Evolutionary conservation across 2,113 vertebrate species (phyloP).

Genomic region (Melanostigma gelatinosum): DNA sequence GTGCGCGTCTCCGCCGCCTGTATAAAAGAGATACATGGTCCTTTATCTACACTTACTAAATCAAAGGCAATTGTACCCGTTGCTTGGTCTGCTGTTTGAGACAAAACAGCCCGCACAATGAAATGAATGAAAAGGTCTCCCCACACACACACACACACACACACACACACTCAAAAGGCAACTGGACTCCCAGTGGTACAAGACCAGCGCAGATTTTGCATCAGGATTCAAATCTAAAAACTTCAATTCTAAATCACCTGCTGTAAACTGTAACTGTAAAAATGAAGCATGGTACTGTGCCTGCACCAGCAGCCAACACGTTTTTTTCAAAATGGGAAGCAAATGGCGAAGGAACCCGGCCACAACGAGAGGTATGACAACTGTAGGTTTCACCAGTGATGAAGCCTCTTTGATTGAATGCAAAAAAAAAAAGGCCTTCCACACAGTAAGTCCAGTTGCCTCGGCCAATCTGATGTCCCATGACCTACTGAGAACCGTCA

Average conservation of each 20-base stretch:
- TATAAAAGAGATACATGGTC: neutral
- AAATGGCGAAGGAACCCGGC: neutral
- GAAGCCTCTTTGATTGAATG: neutral
- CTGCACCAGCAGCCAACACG: neutral
- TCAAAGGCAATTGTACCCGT: neutral
- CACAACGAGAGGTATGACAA: neutral
- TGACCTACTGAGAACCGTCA: neutral
- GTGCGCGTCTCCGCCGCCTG: neutral
- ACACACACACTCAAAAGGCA: neutral
- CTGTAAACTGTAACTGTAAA: neutral
- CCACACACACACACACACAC: neutral
- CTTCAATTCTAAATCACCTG: neutral
- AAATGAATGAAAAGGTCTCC: slow-evolving; percentile 6
- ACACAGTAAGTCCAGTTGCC: neutral
- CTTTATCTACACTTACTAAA: slow-evolving; percentile 3
- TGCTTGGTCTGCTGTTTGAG: neutral
- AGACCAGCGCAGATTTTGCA: neutral
- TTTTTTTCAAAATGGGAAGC: neutral
- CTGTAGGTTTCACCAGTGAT: neutral
- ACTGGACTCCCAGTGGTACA: slow-evolving; percentile 3
- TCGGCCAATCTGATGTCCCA: neutral
- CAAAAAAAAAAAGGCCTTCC: neutral
- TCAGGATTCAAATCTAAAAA: neutral
- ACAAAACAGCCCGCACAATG: neutral
- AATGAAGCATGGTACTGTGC: neutral